These are phyloP conservation scores for Drosophila prostipennis DNA, from an alignment of 2,888 invertebrate genomes.

Conservation along the genomic window DNA sequence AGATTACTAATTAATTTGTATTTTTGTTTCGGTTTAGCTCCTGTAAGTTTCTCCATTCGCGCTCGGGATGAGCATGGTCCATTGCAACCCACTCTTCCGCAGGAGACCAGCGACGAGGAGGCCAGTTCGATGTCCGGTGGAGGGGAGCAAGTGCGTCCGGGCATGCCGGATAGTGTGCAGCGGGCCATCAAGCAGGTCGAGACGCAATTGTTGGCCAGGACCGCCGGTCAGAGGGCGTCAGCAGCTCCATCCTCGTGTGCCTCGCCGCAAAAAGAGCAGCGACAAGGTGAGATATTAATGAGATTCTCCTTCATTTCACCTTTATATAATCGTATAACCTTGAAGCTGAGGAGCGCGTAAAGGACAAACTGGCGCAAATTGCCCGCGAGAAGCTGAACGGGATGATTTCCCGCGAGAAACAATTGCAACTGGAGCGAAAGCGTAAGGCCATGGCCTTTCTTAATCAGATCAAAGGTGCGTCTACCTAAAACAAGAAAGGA, in stretches of 20 bases:
- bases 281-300: slow-evolving; percentile 48
- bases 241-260: not conserved
- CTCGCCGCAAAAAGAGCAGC: slow-evolving; percentile 57
- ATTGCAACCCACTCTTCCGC: slow-evolving; percentile 90
- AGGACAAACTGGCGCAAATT: slow-evolving; percentile 86
- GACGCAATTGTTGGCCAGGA: slow-evolving; percentile 81
- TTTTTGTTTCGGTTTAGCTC: slow-evolving; percentile 83
- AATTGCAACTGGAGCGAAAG: slow-evolving; percentile 90
- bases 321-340: not conserved
- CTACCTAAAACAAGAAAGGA: no score
- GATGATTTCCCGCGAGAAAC: slow-evolving; percentile 85
- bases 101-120: slow-evolving; percentile 90
- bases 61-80: slow-evolving; percentile 89
- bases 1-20: no score
- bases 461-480: slow-evolving; percentile 84
- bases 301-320: not conserved
- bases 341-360: slow-evolving; percentile 86
- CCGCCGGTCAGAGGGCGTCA: slow-evolving; percentile 27
- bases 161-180: slow-evolving; percentile 82
- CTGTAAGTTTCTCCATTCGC: slow-evolving; percentile 94
- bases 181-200: slow-evolving; percentile 83
- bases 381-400: slow-evolving; percentile 87
- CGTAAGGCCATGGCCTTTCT: slow-evolving; percentile 93
- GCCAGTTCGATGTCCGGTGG: slow-evolving; percentile 40
- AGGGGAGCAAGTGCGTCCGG: slow-evolving; percentile 43